Conservation (phyloP, 37 sponge, comb jelly and placozoan genomes). For the Petrosia ficiformis region DNA sequence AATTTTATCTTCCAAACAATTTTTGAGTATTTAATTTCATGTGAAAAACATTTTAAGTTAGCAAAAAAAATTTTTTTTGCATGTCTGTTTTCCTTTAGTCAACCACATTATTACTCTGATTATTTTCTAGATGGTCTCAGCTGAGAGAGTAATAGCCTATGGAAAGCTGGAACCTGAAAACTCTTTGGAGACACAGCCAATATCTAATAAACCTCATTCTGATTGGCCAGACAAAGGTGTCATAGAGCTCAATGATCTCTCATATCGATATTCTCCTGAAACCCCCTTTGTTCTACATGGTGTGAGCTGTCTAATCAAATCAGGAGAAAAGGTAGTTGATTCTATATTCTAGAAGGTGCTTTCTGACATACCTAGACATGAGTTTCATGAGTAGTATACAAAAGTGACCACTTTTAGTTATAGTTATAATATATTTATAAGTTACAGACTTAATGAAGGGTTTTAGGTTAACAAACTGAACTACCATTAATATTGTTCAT, state of each 20-base stretch:
- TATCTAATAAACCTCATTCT: slow-evolving; percentile 27
- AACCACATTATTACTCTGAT: no score
- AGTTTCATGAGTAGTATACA: not conserved
- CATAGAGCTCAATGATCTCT: slow-evolving; percentile 33
- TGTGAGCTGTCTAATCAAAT: slow-evolving; percentile 38
- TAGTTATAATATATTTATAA: no score
- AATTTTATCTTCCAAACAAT: no score
- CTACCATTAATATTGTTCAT: no score
- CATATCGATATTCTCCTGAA: slow-evolving; percentile 35
- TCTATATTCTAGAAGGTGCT: no score
- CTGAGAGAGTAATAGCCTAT: slow-evolving; percentile 70
- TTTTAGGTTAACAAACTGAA: no score
- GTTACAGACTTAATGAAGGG: no score
- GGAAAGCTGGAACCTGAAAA: slow-evolving; percentile 35
- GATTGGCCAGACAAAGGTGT: slow-evolving; percentile 69
- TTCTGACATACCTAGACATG: not conserved
- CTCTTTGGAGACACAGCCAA: slow-evolving; percentile 28
- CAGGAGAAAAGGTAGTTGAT: slow-evolving; percentile 65
- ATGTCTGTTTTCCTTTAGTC: no score
- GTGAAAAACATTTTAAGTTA: no score
- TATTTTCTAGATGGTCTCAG: slow-evolving; percentile 70
- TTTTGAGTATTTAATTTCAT: no score
- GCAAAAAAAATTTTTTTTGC: no score
- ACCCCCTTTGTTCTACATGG: slow-evolving; percentile 57
- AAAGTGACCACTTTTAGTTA: no score